A percentile compares a stretch with the other conserved stretches of the same genome.
phyloP scores from a whole-genome alignment of 2,888 invertebrate species.

The Parelbella ahira region DNA sequence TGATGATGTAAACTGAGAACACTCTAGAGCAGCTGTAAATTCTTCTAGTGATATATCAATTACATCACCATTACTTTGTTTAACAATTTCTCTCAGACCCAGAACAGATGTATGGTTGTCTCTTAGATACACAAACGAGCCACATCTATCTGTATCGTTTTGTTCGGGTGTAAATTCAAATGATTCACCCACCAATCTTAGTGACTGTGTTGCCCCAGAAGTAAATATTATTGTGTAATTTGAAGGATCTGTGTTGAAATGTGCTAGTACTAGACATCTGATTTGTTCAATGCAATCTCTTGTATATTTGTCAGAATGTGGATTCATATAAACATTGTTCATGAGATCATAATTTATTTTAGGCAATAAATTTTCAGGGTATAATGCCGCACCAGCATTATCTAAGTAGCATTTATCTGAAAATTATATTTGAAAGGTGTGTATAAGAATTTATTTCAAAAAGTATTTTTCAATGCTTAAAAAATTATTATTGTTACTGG shows the following conservation, averaged over 20 bases:
- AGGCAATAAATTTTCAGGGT: conserved; percentile 87
- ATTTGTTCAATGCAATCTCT: conserved; percentile 92
- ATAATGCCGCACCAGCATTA: conserved; percentile 92
- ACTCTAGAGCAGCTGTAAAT: conserved; percentile 62
- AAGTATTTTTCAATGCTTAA: no score
- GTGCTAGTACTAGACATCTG: conserved; percentile 89
- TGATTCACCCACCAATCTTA: conserved; percentile 91
- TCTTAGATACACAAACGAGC: conserved; percentile 88
- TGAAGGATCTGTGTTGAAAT: conserved; percentile 89
- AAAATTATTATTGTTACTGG: no score
- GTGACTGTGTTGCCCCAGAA: conserved; percentile 93
- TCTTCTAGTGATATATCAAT: conserved; percentile 81
- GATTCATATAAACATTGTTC: conserved; percentile 92
- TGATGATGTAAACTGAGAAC: no score
- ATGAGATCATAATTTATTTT: conserved; percentile 83
- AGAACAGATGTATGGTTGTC: conserved; percentile 98
- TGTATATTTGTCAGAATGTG: conserved; percentile 92
- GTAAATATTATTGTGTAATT: conserved; percentile 96
- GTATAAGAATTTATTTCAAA: no score
- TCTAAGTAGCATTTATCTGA: conserved; percentile 90
- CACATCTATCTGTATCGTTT: conserved; percentile 50
- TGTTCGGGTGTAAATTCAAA: conserved; percentile 82
- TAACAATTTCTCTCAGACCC: conserved; percentile 91
- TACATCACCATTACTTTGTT: conserved; percentile 74
- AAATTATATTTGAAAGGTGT: conserved; percentile 39